Conservation (phyloP, 2,113 vertebrate species). For the Hippocampus abdominalis region DNA sequence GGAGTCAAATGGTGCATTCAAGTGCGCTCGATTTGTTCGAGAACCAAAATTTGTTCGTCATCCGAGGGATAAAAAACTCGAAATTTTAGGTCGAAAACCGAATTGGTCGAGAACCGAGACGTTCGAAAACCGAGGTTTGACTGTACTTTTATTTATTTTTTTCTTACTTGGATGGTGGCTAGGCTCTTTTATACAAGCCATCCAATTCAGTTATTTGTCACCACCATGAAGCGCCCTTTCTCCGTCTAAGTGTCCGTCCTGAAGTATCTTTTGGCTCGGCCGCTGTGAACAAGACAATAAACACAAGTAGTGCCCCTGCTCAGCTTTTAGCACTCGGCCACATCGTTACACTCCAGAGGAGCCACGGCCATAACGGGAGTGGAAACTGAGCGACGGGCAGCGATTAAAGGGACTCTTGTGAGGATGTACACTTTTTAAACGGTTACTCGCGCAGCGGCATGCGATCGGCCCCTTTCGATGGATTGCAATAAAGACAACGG, state of each 20-base stretch:
- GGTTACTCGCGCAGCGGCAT: conserved; percentile 49
- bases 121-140: too few species aligned
- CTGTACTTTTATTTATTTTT: background rate
- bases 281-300: conserved; percentile 60
- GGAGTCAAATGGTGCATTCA: too few species aligned
- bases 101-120: too few species aligned
- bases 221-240: conserved; percentile 7
- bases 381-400: conserved; percentile 69
- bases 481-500: conserved; percentile 40
- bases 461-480: conserved; percentile 49
- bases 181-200: background rate
- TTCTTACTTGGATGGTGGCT: background rate
- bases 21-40: too few species aligned
- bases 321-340: conserved; percentile 61
- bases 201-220: background rate
- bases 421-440: conserved; percentile 3
- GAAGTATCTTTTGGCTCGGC: conserved; percentile 52
- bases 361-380: conserved; percentile 73
- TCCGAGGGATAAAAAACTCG: too few species aligned
- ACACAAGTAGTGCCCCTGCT: conserved; percentile 58
- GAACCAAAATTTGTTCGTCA: too few species aligned
- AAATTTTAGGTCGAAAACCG: too few species aligned
- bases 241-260: conserved; percentile 36
- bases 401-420: background rate
- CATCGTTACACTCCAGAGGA: conserved; percentile 48